Base-by-base conservation (phyloP, 2,797 vertebrate genomes). In the Pseudochirops cupreus region DNA sequence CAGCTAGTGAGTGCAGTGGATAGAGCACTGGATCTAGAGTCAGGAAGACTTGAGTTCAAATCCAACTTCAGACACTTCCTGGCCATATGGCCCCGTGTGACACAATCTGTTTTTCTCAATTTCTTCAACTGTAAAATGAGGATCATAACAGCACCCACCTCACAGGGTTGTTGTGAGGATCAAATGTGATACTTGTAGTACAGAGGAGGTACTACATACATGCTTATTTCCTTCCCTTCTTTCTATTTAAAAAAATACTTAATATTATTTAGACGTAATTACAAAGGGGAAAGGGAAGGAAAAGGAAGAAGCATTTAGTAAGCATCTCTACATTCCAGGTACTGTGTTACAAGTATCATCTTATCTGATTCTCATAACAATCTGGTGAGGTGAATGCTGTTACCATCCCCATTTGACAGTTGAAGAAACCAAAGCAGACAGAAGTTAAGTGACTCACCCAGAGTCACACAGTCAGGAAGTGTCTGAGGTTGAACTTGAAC, bases 261-360 rank as follows among this genome's bases (percentile, higher is more conserved):
- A 91, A 89, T 96, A 91, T 91, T 0, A 89, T 24, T 31, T 90
- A 31, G 93, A 90, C 90, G 93, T 94, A 67, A 74, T 89, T 96
- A 53, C 92, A 97, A 59, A 31, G 16, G 89, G 54, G 95, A 94
- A 74, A 5, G 0, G 92, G 96, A 91, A 5, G 6, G n/a, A 87
- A 94, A 97, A 13, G 3, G 33, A 67, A 67, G 24, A 96, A 96
- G 92, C 9, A 2, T 4, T 91, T 33, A 94, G 91, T 87, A 28
- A 96, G 87, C 3, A 67, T 4, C 89, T 90, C n/a, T 94, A n/a
- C 56, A 16, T 93, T 93, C 50, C 90, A 93, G 96, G 21, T 29
- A 89, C 56, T 94, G 28, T 56, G 39, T 54, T 94, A 91, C 58
- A 95, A 46, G 9, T 12, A 94, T 9, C 59, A 92, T 92, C 59